These are phyloP conservation scores for Drosophila robusta DNA, from an alignment of 2,888 invertebrate genomes.

Conservation along the genomic window DNA sequence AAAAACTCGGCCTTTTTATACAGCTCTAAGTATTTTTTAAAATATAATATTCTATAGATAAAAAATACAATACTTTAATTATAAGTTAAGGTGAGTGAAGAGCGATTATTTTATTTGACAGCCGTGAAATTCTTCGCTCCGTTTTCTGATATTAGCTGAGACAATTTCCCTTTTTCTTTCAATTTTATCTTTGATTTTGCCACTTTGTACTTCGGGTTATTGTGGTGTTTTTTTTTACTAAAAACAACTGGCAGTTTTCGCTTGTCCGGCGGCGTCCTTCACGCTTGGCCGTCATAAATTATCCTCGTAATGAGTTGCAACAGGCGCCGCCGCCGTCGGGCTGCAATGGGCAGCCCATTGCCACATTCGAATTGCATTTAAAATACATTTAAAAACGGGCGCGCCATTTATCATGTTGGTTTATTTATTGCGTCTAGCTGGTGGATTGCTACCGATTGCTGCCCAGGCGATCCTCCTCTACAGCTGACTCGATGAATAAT, in stretches of 20 bases:
- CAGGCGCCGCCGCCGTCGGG: conserved; percentile 68
- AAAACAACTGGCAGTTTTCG: conserved; percentile 48
- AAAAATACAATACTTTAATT: no score
- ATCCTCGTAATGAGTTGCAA: conserved; percentile 78
- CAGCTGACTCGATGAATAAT: conserved; percentile 82
- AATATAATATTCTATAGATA: no score
- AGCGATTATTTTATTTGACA: no score
- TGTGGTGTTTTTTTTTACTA: background rate
- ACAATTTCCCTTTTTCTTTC: background rate
- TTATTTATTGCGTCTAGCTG: conserved; percentile 82
- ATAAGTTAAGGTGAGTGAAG: no score
- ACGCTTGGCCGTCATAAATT: conserved; percentile 82
- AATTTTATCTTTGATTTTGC: conserved; percentile 26
- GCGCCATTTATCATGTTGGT: conserved; percentile 83
- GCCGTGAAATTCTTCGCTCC: background rate
- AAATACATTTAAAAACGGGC: conserved; percentile 76
- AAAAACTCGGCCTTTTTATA: no score
- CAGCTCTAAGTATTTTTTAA: no score
- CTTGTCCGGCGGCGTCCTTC: conserved; percentile 70
- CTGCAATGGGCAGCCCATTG: conserved; percentile 64
- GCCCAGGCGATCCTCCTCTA: conserved; percentile 47
- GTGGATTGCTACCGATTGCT: conserved; percentile 54
- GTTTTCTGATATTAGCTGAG: no score
- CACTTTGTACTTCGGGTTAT: conserved; percentile 23
- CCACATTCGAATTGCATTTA: conserved; percentile 79